Conservation (phyloP, 2,113 vertebrate species). For the Apodemus sylvaticus region DNA sequence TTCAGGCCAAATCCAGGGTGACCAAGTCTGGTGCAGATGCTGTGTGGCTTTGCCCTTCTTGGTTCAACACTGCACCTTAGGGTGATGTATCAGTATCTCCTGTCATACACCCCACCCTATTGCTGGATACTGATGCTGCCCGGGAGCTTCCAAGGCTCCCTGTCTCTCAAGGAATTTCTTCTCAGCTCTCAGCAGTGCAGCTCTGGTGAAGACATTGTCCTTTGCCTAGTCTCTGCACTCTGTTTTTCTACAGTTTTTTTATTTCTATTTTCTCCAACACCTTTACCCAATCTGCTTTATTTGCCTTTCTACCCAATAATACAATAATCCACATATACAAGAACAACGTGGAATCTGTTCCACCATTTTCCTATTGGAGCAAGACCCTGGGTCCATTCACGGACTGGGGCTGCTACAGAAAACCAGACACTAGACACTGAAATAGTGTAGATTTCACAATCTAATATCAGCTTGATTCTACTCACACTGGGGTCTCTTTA, state of each 20-base stretch:
- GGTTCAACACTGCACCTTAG: not conserved
- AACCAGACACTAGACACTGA: not conserved
- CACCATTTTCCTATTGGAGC: not conserved
- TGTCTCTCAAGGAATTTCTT: not conserved
- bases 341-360: not conserved
- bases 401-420: not conserved
- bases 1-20: not conserved
- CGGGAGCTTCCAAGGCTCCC: fast-evolving
- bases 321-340: too few species aligned
- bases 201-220: not conserved
- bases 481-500: not conserved
- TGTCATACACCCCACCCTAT: not conserved
- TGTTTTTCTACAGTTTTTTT: not conserved
- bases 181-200: not conserved
- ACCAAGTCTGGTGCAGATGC: not conserved
- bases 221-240: not conserved
- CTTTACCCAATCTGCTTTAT: not conserved
- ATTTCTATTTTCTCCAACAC: not conserved
- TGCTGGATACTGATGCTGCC: not conserved
- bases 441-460: not conserved
- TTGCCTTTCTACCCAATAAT: not conserved
- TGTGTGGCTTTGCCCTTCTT: not conserved
- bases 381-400: not conserved
- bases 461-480: not conserved
- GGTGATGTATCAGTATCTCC: not conserved